Percentiles rank a stretch among this genome's conserved stretches.
Evolutionary conservation across 2,113 vertebrate species (phyloP).

Genomic region (Apteryx mantelli): DNA sequence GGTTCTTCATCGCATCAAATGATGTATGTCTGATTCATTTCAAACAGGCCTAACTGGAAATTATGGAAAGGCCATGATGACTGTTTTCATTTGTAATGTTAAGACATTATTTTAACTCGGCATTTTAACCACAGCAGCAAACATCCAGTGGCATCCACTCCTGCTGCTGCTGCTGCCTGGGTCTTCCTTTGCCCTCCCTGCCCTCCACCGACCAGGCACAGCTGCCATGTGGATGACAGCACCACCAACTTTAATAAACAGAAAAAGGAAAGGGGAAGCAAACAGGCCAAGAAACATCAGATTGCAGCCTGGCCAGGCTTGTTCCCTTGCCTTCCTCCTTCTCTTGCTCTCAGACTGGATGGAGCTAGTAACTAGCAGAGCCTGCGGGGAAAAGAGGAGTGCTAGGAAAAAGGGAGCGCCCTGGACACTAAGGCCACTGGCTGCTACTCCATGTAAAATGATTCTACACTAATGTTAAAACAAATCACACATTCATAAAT

Average conservation of each 20-base stretch:
- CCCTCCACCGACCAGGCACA: not conserved
- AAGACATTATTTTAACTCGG: not conserved
- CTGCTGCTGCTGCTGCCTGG: not conserved
- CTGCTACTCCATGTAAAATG: not conserved
- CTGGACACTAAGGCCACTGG: not conserved
- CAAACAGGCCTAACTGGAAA: not conserved
- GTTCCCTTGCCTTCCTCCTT: not conserved
- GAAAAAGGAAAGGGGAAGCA: not conserved
- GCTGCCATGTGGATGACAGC: constrained; percentile 26
- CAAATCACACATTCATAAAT: not conserved
- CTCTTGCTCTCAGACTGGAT: not conserved
- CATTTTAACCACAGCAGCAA: not conserved
- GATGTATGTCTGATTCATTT: not conserved
- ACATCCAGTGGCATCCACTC: not conserved
- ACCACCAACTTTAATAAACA: constrained; percentile 20
- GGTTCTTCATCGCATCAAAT: not conserved
- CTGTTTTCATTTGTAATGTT: not conserved
- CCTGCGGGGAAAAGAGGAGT: constrained; percentile 3
- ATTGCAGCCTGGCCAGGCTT: not conserved
- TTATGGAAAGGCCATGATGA: not conserved
- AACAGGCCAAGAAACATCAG: constrained; percentile 21
- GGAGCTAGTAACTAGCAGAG: not conserved
- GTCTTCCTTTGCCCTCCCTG: not conserved
- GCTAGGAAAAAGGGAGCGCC: not conserved
- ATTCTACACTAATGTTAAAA: not conserved